Base-by-base conservation (phyloP, 1,140 invertebrate species). In the Diprion similis region DNA sequence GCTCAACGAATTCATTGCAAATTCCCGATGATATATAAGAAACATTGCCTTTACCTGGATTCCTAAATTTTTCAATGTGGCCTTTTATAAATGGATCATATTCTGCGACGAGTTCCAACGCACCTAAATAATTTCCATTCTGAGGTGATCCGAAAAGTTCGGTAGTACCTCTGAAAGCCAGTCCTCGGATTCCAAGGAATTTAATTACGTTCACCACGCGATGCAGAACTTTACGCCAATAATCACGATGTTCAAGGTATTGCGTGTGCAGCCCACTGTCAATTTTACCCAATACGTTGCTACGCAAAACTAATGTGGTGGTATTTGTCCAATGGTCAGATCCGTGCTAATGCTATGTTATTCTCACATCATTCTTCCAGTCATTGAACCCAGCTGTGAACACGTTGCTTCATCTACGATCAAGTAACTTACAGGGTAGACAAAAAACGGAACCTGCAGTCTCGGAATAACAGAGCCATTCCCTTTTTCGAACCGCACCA, bases 111-210 rank as follows among this genome's bases (percentile, higher is more conserved):
- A 81, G 51, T 67, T 79, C 77, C 76, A 81, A 45, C 8, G 73
- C n/a, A 71, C 75, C 77, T 17, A 81, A 24, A 75, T 77, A 80
- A 71, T 82, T 80, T 45, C 75, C 77, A 75, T 73, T 80, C 17
- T 79, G n/a, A 47, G 65, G 10, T 48, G 68, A 73, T 45, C 71
- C 73, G 70, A 80, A 79, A 51, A 73, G 68, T 73, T 76, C 72
- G 66, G 78, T 69, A 64, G 66, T 65, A 59, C 78, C 80, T 73
- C 72, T 73, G 72, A 81, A 82, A 19, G 81, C 18, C 47, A 80
- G 74, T 71, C 74, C 76, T 48, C 75, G 17, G 8, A 8, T 13
- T 59, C 51, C 51, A 59, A 59, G 51, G n/a, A 59, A 59, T 59
- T 59, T 59, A 13, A 59, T 59, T 59, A 59, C 51, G 51, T 59